Conservation (phyloP, 2,888 invertebrate species). For the Clepsis dumicolana region DNA sequence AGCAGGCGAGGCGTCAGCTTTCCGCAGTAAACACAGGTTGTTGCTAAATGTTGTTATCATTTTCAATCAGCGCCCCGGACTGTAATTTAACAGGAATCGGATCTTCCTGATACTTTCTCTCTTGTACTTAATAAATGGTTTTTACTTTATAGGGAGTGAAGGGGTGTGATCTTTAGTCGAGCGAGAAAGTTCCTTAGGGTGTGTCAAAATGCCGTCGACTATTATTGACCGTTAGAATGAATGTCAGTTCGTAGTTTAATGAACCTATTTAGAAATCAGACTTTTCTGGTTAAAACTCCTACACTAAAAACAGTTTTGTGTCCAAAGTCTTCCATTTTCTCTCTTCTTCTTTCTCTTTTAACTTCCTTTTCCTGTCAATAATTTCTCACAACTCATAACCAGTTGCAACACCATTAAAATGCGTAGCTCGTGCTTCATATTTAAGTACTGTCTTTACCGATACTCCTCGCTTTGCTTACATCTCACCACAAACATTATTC, state of each 20-base stretch:
- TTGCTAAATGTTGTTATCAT: constrained; percentile 23
- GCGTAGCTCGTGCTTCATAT: not conserved
- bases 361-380: not conserved
- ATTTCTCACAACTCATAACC: not conserved
- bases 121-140: constrained; percentile 2
- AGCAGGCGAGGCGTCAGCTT: constrained; percentile 4
- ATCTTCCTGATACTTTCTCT: constrained; percentile 28
- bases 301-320: too few relatives aligned
- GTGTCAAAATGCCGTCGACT: too few relatives aligned
- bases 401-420: not conserved
- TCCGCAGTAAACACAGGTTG: constrained; percentile 27
- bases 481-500: constrained; percentile 24
- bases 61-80: constrained; percentile 18
- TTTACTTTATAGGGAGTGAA: constrained; percentile 6
- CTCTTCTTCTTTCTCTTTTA: not conserved
- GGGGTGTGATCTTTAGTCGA: not conserved
- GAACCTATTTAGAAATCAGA: too few relatives aligned
- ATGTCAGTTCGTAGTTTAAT: too few relatives aligned
- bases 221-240: too few relatives aligned
- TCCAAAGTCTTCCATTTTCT: not conserved
- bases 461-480: not conserved
- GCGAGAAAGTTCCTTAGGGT: not conserved
- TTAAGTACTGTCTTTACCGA: not conserved
- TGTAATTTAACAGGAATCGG: not conserved
- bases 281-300: not conserved